These are phyloP conservation scores for Sporophila hypoxantha DNA, from an alignment of 2,113 vertebrate species.

Conservation along the genomic window DNA sequence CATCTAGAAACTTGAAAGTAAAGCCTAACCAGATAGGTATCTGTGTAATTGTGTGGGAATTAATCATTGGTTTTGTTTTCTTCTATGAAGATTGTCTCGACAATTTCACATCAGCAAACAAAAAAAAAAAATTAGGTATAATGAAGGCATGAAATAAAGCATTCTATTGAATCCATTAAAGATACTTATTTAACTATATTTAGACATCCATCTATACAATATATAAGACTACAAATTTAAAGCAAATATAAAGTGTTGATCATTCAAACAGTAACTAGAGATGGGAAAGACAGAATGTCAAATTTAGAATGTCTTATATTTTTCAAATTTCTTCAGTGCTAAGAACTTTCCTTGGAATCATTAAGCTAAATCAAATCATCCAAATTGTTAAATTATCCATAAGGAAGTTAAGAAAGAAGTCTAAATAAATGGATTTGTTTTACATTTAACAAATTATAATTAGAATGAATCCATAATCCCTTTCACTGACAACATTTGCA, in stretches of 20 bases:
- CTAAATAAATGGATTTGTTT: constrained; percentile 27
- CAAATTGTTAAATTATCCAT: constrained; percentile 20
- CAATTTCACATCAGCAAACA: background rate
- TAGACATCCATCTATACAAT: background rate
- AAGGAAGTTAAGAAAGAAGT: background rate
- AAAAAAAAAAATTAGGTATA: background rate
- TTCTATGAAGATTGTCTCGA: background rate
- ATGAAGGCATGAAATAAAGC: background rate
- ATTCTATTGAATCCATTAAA: background rate
- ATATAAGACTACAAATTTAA: background rate
- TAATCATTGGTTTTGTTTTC: background rate
- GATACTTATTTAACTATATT: background rate
- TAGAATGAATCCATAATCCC: background rate
- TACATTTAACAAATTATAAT: constrained; percentile 15
- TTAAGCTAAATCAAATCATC: background rate
- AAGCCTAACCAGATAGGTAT: background rate
- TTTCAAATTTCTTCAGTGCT: background rate
- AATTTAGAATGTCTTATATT: background rate
- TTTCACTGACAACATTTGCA: background rate
- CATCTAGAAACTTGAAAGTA: background rate
- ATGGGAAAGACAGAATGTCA: background rate
- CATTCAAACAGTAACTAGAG: background rate
- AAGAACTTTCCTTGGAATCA: background rate
- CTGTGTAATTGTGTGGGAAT: background rate
- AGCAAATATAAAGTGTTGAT: background rate